Conservation (phyloP, 1,140 invertebrate species). For the Micrasema longulum region DNA sequence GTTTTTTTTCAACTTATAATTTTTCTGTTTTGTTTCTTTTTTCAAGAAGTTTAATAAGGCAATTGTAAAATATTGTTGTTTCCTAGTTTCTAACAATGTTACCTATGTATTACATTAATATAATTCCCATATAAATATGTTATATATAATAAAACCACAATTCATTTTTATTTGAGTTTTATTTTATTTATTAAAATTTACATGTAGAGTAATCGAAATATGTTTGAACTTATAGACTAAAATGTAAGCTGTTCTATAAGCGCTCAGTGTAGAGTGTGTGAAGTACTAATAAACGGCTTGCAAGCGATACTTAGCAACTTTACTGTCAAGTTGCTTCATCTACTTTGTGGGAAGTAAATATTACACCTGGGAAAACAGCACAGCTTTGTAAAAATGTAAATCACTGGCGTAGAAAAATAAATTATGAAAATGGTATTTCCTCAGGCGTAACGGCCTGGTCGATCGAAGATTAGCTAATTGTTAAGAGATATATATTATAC, state of each 20-base stretch:
- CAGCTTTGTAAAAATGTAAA: conserved; percentile 47
- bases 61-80: too few species aligned
- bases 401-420: conserved; percentile 53
- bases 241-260: conserved; percentile 53
- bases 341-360: conserved; percentile 35
- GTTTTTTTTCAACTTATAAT: too few species aligned
- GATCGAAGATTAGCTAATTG: conserved; percentile 54
- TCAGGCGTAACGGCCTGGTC: conserved; percentile 51
- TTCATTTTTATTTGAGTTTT: conserved; percentile 30
- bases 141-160: conserved; percentile 24
- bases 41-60: too few species aligned
- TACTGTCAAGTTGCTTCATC: conserved; percentile 5
- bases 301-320: conserved; percentile 39
- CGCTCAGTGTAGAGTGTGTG: conserved; percentile 43
- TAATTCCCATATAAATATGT: not conserved
- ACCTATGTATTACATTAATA: conserved; percentile 15
- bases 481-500: conserved; percentile 40
- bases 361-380: conserved; percentile 26
- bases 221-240: conserved; percentile 40
- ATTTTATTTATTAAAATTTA: conserved; percentile 50
- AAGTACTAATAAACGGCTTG: conserved; percentile 44
- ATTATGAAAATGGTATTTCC: conserved; percentile 49
- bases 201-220: conserved; percentile 36
- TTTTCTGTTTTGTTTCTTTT: too few species aligned
- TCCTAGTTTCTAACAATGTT: not conserved